Base-by-base conservation (phyloP, 2,113 vertebrate species). In the Ancistrus triradiatus region DNA sequence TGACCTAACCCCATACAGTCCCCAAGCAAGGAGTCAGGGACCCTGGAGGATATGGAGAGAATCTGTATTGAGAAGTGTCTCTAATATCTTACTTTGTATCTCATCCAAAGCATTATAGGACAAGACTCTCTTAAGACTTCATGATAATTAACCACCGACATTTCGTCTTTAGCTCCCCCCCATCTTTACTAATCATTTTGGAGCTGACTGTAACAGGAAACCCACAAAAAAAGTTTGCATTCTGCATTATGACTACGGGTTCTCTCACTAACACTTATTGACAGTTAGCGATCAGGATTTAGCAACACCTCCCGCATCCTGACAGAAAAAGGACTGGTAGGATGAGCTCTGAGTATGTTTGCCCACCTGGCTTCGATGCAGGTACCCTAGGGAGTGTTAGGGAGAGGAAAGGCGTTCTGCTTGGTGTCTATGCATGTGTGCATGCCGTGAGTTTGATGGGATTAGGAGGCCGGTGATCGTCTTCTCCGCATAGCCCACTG, bases 401-500 rank as follows among this genome's bases (percentile, higher is more conserved):
- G 7, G 69, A 53, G 68, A 70, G 60, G 72, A 71, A 33, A 58
- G 61, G 48, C 61, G 73, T 75, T 77, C 70, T 68, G 19, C 48
- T 58, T 17, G 28, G 14, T 35, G 33, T 70, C 72, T 79, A 72
- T 77, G 74, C 69, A 71, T 73, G 77, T 59, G 63, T 74, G 68
- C 69, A 31, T 59, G 48, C 50, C 42, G 68, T 53, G 75, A 64
- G 68, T 19, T 59, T 80, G 79, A 80, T 68, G 28, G 77, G 74
- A 79, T 83, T 77, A 81, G 0, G 62, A 66, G 46, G 66, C 74
- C 43, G 63, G 3, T 1, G 69, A 31, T 79, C 59, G 63, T 81
- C 80, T 75, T 67, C 81, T 78, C 78, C 58, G 72, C 74, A 78
- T 81, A 72, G 21, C 25, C 49, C 37, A 40, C 31, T 43, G 60